Conservation (phyloP, 2,888 invertebrate species). For the Drosophila robusta region DNA sequence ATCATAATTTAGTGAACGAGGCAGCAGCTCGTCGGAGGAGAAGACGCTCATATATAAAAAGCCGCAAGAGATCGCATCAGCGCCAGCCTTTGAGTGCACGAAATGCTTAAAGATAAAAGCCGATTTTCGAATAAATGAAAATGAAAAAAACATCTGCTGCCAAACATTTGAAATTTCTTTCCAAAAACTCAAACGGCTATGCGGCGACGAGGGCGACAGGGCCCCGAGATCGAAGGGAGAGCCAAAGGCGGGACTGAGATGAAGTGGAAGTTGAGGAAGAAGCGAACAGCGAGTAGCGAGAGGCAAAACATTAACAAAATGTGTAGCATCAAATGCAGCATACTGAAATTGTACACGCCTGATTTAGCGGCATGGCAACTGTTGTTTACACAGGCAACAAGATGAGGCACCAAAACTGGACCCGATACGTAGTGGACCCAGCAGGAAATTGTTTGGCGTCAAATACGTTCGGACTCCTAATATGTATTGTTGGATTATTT, state of each 20-base stretch:
- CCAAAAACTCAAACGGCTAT: conserved; percentile 34
- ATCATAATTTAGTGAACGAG: conserved; percentile 63
- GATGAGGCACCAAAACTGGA: conserved; percentile 54
- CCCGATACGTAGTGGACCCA: conserved; percentile 34
- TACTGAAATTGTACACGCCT: conserved; percentile 67
- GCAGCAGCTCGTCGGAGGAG: conserved; percentile 6
- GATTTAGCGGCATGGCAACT: conserved; percentile 68
- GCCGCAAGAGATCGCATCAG: conserved; percentile 58
- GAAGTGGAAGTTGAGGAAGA: conserved; percentile 19
- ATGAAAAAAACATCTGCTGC: conserved; percentile 68
- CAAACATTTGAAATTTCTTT: conserved; percentile 65
- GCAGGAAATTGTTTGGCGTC: conserved; percentile 18
- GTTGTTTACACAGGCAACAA: conserved; percentile 69
- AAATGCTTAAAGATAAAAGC: conserved; percentile 62
- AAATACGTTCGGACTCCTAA: no score
- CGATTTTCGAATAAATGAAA: conserved; percentile 52
- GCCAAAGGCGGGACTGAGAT: neutral
- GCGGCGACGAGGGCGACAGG: conserved; percentile 26
- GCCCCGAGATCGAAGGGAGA: conserved; percentile 1
- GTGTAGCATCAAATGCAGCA: conserved; percentile 68
- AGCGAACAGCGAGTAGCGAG: conserved; percentile 8
- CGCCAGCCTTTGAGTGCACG: conserved; percentile 49
- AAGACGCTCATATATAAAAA: conserved; percentile 30
- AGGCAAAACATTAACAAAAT: conserved; percentile 52
- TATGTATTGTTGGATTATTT: no score